These are phyloP conservation scores for Centropus bengalensis DNA, from an alignment of 2,113 vertebrate species.

Conservation along the genomic window DNA sequence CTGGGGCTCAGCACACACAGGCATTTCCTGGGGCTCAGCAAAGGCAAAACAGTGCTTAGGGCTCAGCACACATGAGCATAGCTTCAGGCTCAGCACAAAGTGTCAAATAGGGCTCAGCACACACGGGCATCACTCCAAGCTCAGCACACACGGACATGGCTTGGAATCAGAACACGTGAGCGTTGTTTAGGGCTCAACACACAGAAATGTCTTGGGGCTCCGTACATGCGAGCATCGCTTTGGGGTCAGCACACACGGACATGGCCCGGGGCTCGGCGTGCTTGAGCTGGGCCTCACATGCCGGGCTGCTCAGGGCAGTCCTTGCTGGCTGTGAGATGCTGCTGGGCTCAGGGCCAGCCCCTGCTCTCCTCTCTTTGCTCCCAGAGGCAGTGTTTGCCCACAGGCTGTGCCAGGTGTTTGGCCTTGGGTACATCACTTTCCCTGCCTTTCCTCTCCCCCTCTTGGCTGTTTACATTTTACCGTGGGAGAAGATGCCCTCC, in stretches of 20 bases:
- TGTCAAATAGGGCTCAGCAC: no score
- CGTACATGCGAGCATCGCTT: rapidly evolving
- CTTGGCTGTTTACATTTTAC: background rate
- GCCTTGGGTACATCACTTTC: background rate
- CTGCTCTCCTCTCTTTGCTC: background rate
- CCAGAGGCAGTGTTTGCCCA: background rate
- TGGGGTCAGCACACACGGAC: no score
- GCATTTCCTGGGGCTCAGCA: no score
- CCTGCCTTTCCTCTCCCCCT: slow-evolving; percentile 15
- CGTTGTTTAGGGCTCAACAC: no score
- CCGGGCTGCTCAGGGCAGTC: rapidly evolving
- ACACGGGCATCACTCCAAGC: no score
- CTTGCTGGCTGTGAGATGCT: rapidly evolving
- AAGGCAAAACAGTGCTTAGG: background rate
- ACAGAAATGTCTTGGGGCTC: background rate
- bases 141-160: background rate
- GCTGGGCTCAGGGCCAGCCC: background rate
- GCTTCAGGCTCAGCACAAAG: no score
- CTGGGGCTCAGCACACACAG: no score
- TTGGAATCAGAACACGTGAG: no score
- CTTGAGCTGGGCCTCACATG: background rate
- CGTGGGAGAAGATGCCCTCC: background rate
- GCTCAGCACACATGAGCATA: rapidly evolving
- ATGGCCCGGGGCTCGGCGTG: background rate
- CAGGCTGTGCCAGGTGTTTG: background rate